Percentiles rank a stretch among this genome's conserved stretches.
Conservation (phyloP, 1,140 invertebrate genomes). For the Nilaparvata lugens region DNA sequence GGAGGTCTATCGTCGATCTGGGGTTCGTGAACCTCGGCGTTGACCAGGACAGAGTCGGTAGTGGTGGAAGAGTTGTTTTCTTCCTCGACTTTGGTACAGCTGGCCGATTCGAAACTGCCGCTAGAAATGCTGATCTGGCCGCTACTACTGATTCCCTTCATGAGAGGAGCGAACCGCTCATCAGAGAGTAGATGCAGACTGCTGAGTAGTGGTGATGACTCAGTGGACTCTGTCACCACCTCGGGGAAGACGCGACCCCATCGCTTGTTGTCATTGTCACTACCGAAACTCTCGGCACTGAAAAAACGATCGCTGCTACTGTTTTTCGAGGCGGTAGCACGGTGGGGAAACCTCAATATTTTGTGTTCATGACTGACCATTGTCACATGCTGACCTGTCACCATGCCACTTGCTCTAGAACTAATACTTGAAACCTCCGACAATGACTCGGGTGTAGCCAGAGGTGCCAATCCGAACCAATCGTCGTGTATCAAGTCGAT, state of each 20-base stretch:
- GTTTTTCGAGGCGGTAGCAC: background rate
- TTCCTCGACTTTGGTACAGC: background rate
- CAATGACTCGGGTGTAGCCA: conserved; percentile 77
- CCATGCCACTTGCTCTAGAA: conserved; percentile 28
- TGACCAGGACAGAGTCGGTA: conserved; percentile 23
- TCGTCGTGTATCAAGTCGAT: conserved; percentile 47
- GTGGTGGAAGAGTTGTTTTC: conserved; percentile 13
- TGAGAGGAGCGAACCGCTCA: conserved; percentile 18
- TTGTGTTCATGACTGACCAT: background rate
- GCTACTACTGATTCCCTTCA: background rate
- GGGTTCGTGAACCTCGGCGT: conserved; percentile 21
- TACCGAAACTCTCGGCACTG: conserved; percentile 11
- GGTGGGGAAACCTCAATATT: background rate
- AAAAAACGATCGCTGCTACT: conserved; percentile 11
- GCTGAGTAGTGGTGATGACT: conserved; percentile 22
- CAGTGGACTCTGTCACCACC: conserved; percentile 10
- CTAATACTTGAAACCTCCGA: conserved; percentile 66
- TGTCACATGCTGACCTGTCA: background rate
- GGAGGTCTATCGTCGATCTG: conserved; percentile 5
- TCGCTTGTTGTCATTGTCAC: background rate
- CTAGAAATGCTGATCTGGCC: conserved; percentile 15
- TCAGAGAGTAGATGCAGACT: conserved; percentile 23
- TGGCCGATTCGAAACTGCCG: conserved; percentile 21
- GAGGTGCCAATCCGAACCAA: conserved; percentile 59
- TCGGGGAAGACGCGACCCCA: background rate